A percentile compares a stretch with the other conserved stretches of the same genome.
Evolutionary conservation across 2,888 invertebrate species (phyloP).

Genomic region (Ennomos erosarius): DNA sequence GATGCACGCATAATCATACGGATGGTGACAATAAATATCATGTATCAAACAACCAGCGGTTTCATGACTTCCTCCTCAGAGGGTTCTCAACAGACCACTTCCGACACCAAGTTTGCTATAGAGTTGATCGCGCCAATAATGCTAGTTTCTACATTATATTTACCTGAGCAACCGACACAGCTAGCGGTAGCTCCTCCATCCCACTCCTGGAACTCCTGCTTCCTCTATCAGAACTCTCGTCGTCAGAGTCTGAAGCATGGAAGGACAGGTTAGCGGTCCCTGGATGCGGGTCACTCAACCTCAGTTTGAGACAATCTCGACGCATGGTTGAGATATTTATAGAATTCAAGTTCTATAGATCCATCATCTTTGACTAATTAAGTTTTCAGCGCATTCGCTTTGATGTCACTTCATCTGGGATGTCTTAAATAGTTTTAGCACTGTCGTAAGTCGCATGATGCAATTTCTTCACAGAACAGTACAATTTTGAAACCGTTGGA

Average conservation of each 20-base stretch:
- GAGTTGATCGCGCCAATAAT: no score
- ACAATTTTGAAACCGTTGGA: no score
- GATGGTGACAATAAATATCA: no score
- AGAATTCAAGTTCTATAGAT: neutral
- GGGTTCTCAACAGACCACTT: no score
- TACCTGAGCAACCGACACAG: constrained; percentile 67
- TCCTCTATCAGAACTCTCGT: constrained; percentile 68
- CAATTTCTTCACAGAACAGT: no score
- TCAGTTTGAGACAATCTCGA: constrained; percentile 75
- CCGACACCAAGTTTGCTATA: no score
- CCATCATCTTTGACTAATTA: constrained; percentile 25
- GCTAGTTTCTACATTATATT: constrained; percentile 2
- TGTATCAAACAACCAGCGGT: no score
- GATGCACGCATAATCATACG: no score
- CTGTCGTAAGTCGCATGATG: no score
- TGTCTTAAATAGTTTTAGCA: no score
- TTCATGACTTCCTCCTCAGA: no score
- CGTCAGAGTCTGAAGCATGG: constrained; percentile 77
- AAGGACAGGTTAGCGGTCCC: constrained; percentile 64
- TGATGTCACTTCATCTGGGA: constrained; percentile 25
- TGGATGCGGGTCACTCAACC: constrained; percentile 77
- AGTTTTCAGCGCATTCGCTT: constrained; percentile 40
- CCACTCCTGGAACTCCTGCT: constrained; percentile 58
- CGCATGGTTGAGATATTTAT: constrained; percentile 54
- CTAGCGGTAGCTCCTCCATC: constrained; percentile 56